phyloP scores from a whole-genome alignment of 2,797 vertebrate genomes.

The Bovichtus diacanthus region DNA sequence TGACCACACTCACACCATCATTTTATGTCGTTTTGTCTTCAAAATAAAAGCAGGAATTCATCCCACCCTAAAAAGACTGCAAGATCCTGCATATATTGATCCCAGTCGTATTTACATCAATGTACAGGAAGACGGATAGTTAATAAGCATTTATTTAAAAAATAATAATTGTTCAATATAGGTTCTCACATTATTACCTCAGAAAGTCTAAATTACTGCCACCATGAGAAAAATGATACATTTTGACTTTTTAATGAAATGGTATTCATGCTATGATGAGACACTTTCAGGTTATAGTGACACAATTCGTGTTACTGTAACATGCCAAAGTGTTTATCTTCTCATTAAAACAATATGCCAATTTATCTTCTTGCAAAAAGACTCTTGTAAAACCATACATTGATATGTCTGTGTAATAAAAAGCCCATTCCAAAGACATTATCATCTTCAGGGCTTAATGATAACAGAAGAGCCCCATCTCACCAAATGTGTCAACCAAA shows the following conservation, averaged over 20 bases:
- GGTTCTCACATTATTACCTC: background rate
- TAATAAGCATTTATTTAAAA: no score
- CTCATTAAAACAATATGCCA: background rate
- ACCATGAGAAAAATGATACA: background rate
- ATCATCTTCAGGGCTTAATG: no score
- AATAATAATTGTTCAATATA: no score
- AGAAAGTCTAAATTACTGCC: background rate
- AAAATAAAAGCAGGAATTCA: conserved; percentile 48
- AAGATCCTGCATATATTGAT: background rate
- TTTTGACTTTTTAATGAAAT: background rate
- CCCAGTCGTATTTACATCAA: background rate
- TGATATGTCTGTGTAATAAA: background rate
- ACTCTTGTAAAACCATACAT: background rate
- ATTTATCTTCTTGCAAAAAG: no score
- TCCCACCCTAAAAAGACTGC: background rate
- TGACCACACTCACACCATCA: background rate
- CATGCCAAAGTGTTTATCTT: no score
- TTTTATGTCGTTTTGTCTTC: background rate
- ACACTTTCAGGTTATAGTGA: no score
- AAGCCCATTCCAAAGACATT: no score
- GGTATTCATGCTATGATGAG: no score
- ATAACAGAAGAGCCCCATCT: no score
- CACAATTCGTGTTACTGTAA: background rate
- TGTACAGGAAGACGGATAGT: background rate
- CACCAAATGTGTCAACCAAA: no score